Conservation (phyloP, 2,113 vertebrate genomes). For the Columbina picui region DNA sequence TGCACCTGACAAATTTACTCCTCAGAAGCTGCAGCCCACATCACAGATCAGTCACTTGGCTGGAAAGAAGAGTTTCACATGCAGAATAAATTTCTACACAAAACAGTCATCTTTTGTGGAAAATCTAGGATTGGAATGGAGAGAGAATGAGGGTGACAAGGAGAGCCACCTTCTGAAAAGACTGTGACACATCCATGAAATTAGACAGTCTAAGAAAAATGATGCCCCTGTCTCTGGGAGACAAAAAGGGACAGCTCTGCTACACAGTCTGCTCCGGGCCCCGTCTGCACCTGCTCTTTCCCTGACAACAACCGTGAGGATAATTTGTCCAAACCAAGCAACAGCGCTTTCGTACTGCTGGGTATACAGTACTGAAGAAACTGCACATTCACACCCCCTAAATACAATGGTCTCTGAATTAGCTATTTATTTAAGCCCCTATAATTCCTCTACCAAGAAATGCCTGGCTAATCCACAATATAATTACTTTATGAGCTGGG, state of each 20-base stretch:
- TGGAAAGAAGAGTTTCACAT: not conserved
- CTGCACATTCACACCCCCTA: not conserved
- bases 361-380: not conserved
- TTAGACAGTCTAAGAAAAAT: not conserved
- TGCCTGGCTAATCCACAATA: not conserved
- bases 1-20: not conserved
- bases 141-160: not conserved
- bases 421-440: not conserved
- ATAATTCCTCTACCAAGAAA: not conserved
- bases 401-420: not conserved
- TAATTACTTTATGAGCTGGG: not conserved
- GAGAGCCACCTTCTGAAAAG: not conserved
- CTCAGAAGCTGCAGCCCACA: not conserved
- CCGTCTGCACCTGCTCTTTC: not conserved
- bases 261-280: not conserved
- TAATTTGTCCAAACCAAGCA: not conserved
- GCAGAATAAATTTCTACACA: not conserved
- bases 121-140: not conserved
- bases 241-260: not conserved
- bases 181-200: not conserved
- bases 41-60: not conserved
- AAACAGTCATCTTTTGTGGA: not conserved
- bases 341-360: not conserved
- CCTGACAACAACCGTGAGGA: not conserved
- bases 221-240: not conserved